Percentiles rank a stretch among this genome's conserved stretches.
Evolutionary conservation across 2,888 invertebrate genomes (phyloP).

Genomic region (Rugalucina vietnamica): DNA sequence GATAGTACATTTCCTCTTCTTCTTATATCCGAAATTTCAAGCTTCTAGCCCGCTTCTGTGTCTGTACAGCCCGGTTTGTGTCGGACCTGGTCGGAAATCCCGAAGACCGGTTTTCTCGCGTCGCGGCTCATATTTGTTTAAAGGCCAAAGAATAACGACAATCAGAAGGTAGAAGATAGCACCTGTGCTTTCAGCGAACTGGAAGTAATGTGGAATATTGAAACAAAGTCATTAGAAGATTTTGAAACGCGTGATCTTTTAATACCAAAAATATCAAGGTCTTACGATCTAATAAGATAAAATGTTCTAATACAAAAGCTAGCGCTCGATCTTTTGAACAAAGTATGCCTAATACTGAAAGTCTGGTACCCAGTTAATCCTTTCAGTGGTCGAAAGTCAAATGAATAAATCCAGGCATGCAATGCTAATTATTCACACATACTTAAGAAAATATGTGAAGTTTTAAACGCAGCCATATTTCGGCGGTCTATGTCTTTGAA

Average conservation of each 20-base stretch:
- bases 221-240: not conserved
- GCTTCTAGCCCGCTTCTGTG: no score
- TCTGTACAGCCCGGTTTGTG: no score
- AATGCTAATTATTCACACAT: no score
- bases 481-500: not conserved
- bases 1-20: no score
- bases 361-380: not conserved
- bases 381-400: not conserved
- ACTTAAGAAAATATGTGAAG: not conserved
- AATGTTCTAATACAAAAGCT: not conserved
- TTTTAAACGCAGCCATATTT: not conserved
- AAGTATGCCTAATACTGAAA: not conserved
- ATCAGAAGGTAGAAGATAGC: not conserved
- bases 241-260: not conserved
- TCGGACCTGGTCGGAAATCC: no score
- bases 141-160: constrained; percentile 1
- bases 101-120: no score
- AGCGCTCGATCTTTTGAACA: not conserved
- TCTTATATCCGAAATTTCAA: no score
- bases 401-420: not conserved
- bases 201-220: not conserved
- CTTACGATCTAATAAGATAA: not conserved
- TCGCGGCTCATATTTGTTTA: no score
- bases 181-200: not conserved
- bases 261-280: not conserved